Conservation (phyloP, 2,797 vertebrate species). For the Schizothorax lantsangensis region DNA sequence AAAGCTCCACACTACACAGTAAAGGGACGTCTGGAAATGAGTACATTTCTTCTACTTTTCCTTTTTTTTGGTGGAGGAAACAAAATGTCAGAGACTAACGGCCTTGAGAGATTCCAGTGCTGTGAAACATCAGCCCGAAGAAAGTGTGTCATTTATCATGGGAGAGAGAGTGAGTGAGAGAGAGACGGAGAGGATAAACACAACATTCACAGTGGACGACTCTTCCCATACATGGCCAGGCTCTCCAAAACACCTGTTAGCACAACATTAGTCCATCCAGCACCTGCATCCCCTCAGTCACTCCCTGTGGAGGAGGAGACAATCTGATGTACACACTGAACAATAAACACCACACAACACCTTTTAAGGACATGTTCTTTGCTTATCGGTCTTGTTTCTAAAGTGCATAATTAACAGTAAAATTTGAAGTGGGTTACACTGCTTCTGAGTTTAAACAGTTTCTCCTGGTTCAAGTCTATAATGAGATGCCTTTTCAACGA, state of each 20-base stretch:
- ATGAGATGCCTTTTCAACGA: background rate
- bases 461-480: background rate
- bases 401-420: slow-evolving; percentile 23
- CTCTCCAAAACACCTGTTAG: slow-evolving; percentile 53
- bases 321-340: slow-evolving; percentile 31
- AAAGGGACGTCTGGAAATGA: background rate
- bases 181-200: slow-evolving; percentile 45
- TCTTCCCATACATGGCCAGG: slow-evolving; percentile 43
- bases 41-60: slow-evolving; percentile 71
- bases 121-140: slow-evolving; percentile 68
- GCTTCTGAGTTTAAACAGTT: background rate
- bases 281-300: slow-evolving; percentile 59
- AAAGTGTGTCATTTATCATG: slow-evolving; percentile 80
- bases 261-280: slow-evolving; percentile 47
- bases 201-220: slow-evolving; percentile 32
- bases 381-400: slow-evolving; percentile 19
- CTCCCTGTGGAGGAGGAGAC: slow-evolving; percentile 43
- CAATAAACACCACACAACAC: slow-evolving; percentile 36
- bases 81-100: slow-evolving; percentile 71
- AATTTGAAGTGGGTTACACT: background rate
- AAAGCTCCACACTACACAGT: background rate
- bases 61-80: slow-evolving; percentile 69
- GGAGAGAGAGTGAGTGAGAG: background rate
- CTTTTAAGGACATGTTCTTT: slow-evolving; percentile 44
- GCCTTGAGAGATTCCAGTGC: slow-evolving; percentile 71